Evolutionary conservation across 2,113 vertebrate species (phyloP), one percentile per base, ranked within the genome.

Genomic region (Callospermophilus lateralis): DNA sequence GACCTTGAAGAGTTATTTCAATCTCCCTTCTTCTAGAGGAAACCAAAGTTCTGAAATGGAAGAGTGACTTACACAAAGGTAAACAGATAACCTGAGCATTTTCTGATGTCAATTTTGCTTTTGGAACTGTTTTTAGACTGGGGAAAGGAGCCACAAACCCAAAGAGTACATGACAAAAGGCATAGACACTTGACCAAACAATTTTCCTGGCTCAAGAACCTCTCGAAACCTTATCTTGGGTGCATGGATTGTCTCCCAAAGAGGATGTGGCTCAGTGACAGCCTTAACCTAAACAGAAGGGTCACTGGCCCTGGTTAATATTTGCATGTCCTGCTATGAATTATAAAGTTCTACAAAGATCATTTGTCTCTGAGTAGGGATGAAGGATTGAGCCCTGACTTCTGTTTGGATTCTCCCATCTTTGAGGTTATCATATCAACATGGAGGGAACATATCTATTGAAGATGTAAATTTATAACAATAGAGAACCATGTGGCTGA

Each of bases 201-300:
- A 76, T 61, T 84, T 96, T 73, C 48, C 85, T 94, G 93, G 92
- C 90, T 95, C 53, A 51, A 88, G 93, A 58, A 58, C 58, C 45
- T 95, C 87, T 97, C 95, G 89, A 93, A 96, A 95, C 67, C 85
- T 95, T 97, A 98, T 98, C 97, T 97, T 32, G 76, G 32, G 53
- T 85, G 80, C 42, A 78, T 85, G 95, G 79, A 78, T 94, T 95
- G 8, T 96, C 76, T 97, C 89, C 65, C 84, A 85, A 89, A 77
- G 84, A 97, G 95, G 94, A 98, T 93, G 68, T 97, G 80, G 92
- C 96, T 93, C 74, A 95, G 87, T 93, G 96, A 94, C 84, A 97
- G 87, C 77, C 15, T 32, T 87, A 96, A 97, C 32, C 30, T 97
- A 98, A 97, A 98, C 68, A 88, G 74, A 94, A 26, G 19, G 83